phyloP scores from a whole-genome alignment of 2,888 invertebrate species.

The Teinopalpus imperialis region DNA sequence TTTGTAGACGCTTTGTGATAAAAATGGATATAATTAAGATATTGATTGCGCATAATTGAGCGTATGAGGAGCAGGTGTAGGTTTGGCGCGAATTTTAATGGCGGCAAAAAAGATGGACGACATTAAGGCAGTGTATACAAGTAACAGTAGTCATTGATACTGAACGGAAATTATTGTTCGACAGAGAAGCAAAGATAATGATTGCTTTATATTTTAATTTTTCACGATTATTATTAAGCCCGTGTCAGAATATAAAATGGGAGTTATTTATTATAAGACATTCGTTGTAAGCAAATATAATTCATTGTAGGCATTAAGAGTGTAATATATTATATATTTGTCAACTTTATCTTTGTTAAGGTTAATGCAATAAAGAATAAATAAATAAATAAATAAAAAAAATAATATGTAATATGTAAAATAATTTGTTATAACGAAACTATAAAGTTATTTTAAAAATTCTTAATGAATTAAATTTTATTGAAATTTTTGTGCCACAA shows the following conservation, averaged over 20 bases:
- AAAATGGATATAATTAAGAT: slow-evolving; percentile 40
- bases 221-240: neutral
- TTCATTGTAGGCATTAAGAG: neutral
- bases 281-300: neutral
- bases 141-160: slow-evolving; percentile 25
- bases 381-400: too few relatives aligned
- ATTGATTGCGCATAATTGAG: slow-evolving; percentile 39
- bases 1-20: slow-evolving; percentile 29
- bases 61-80: slow-evolving; percentile 32
- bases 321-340: too few relatives aligned
- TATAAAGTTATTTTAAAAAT: too few relatives aligned
- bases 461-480: too few relatives aligned
- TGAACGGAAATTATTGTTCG: slow-evolving; percentile 24
- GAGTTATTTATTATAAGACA: slow-evolving; percentile 1
- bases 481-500: too few relatives aligned
- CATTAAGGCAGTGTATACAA: slow-evolving; percentile 7
- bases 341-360: too few relatives aligned
- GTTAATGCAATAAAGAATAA: too few relatives aligned
- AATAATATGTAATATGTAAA: too few relatives aligned
- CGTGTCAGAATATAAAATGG: neutral
- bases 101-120: slow-evolving; percentile 24
- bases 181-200: slow-evolving; percentile 1
- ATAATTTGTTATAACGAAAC: too few relatives aligned
- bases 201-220: slow-evolving; percentile 4
- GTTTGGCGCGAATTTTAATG: slow-evolving; percentile 31